Base-by-base conservation (phyloP, 2,113 vertebrate species). In the Cryptotis parvus region DNA sequence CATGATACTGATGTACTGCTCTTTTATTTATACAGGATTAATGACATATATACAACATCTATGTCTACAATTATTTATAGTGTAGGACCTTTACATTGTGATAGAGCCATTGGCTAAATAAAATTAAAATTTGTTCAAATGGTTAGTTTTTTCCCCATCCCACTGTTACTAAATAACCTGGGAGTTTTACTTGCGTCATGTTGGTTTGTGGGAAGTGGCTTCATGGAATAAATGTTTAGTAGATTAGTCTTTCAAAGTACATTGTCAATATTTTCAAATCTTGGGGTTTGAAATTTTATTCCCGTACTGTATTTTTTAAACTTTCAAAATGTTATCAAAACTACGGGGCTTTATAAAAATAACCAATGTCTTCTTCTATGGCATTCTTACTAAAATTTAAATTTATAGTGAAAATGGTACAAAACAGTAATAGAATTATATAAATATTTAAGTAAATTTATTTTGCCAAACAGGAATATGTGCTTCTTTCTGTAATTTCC, bases 231-330 rank as follows among this genome's bases (percentile, higher is more conserved):
- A 86, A 85, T 80, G 29, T 87, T 94, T 95, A 94, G 61, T 65
- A 92, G 27, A 89, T 94, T 43, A 88, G 10, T 76, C 69, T 74
- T 87, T 91, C 5, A 52, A 49, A 69, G 61, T 66, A 74, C 52
- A 94, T 92, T 78, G 92, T 97, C 90, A 97, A 95, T 72, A 96
- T 68, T 55, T 97, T 75, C 89, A 96, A 97, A 93, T 81, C 63
- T 91, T 92, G 68, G 68, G 16, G n/a, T 94, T 96, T 94, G 31
- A 94, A 76, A 83, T 22, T 75, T 89, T 88, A 52, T 91, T 87
- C 69, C 96, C 93, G 74, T 95, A 87, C 69, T 88, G 37, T 92
- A 76, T 70, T 72, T 78, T 73, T 79, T 39, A 52, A 88, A 77
- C 61, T 55, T 72, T 91, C 33, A 43, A 91, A 89, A 78, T 52